Evolutionary conservation across 2,113 vertebrate species (phyloP).

Genomic region (Circaetus cinerascens): DNA sequence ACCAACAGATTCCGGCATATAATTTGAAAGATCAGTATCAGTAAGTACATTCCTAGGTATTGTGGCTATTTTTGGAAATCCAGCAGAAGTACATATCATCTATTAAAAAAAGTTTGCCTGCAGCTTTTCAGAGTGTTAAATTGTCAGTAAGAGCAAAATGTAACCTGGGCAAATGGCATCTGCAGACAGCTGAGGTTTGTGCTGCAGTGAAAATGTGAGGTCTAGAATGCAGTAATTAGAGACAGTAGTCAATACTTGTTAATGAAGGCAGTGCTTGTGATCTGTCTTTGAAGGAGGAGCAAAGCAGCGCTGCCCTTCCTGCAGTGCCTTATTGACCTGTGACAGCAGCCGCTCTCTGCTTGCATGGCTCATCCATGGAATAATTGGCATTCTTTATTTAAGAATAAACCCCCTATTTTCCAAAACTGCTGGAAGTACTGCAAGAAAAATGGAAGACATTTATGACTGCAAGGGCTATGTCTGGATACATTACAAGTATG

Average conservation of each 20-base stretch:
- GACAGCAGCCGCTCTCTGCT: background rate
- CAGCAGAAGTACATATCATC: fast-evolving
- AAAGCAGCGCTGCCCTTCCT: background rate
- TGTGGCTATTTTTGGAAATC: background rate
- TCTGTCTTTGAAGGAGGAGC: background rate
- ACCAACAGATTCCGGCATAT: background rate
- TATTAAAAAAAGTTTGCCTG: background rate
- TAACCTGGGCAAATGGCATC: background rate
- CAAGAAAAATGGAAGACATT: background rate
- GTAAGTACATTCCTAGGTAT: background rate
- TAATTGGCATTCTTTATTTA: background rate
- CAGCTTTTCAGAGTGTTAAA: background rate
- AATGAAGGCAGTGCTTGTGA: background rate
- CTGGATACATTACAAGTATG: background rate
- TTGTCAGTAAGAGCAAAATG: background rate
- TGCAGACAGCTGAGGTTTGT: background rate
- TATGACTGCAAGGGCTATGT: background rate
- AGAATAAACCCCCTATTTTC: background rate
- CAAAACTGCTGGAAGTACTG: background rate
- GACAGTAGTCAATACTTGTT: background rate
- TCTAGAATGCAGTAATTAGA: background rate
- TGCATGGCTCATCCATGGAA: background rate
- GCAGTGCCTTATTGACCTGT: background rate
- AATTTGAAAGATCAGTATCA: background rate
- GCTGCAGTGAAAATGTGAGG: background rate